phyloP scores from a whole-genome alignment of 1,140 invertebrate species.

The Harpegnathos saltator region DNA sequence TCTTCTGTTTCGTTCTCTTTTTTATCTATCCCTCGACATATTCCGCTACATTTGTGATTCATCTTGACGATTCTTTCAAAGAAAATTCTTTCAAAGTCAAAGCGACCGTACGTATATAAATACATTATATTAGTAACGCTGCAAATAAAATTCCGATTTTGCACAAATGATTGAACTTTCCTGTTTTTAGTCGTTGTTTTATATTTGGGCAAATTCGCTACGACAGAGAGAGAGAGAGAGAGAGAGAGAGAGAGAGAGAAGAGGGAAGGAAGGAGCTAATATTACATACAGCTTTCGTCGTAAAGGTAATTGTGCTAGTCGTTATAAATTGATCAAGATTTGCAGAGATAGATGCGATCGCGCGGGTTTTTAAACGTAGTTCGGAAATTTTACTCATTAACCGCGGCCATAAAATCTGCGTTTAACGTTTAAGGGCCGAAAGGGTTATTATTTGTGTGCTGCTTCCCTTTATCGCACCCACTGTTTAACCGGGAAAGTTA shows the following conservation, averaged over 20 bases:
- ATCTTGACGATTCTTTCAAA: neutral
- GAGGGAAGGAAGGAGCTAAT: too few species aligned
- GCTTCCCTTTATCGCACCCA: neutral
- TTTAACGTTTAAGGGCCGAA: neutral
- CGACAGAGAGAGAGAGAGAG: too few species aligned
- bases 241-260: too few species aligned
- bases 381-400: constrained; percentile 22
- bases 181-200: neutral
- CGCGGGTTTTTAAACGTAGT: neutral
- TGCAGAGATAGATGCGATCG: neutral
- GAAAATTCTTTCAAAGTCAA: neutral
- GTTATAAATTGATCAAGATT: constrained; percentile 30
- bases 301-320: neutral
- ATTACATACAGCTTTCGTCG: neutral
- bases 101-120: neutral
- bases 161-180: neutral
- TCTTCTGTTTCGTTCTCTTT: neutral
- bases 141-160: neutral
- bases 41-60: neutral
- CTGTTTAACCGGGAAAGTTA: constrained; percentile 4
- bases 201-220: too few species aligned
- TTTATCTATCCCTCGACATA: neutral
- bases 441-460: neutral
- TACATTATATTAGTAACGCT: neutral
- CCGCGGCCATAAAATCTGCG: neutral